Conservation (phyloP, 2,113 vertebrate genomes). For the Corvus moneduloides region DNA sequence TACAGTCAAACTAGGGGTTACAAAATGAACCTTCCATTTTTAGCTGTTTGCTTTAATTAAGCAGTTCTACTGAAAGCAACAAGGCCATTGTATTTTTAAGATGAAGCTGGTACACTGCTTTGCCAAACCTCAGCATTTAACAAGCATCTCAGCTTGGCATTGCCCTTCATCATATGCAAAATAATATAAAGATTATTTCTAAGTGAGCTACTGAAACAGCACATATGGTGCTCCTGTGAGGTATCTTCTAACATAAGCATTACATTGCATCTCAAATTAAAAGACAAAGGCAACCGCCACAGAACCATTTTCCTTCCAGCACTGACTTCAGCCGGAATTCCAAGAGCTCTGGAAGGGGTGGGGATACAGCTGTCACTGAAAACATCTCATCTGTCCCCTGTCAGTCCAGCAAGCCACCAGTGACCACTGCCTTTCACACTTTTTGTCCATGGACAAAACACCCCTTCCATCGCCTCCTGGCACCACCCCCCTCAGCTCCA, state of each 20-base stretch:
- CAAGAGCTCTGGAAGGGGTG: fast-evolving
- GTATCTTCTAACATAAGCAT: neutral
- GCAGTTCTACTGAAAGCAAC: neutral
- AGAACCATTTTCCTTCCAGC: fast-evolving
- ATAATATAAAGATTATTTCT: neutral
- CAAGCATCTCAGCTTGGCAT: neutral
- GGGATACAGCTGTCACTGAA: neutral
- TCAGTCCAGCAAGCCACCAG: neutral
- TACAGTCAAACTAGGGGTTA: neutral
- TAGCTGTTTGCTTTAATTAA: neutral
- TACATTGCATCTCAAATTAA: neutral
- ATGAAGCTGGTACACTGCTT: neutral
- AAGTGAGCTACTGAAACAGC: neutral
- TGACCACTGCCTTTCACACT: neutral
- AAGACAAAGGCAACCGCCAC: neutral
- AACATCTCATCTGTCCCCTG: neutral
- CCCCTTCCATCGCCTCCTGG: neutral
- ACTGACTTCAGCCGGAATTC: neutral
- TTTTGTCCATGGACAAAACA: fast-evolving
- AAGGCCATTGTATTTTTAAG: neutral
- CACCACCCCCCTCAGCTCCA: neutral
- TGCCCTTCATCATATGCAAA: neutral
- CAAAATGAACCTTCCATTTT: neutral
- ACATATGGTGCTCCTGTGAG: neutral
- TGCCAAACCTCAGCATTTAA: neutral